Percentiles rank a stretch among this genome's conserved stretches.
Conservation (phyloP, 2,888 invertebrate species). For the Oligia fasciuncula region DNA sequence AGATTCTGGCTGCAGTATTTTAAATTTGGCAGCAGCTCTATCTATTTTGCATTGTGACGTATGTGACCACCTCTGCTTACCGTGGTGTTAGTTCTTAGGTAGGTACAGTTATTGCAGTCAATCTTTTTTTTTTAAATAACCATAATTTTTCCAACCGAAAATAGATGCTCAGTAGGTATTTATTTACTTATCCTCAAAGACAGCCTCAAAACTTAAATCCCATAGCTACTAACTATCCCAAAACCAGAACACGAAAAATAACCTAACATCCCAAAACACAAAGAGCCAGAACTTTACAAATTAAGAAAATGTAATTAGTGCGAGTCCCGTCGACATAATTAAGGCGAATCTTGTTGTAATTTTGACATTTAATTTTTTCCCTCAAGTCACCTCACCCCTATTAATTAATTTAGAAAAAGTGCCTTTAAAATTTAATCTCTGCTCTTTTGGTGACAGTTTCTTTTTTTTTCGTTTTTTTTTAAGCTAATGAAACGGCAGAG, state of each 20-base stretch:
- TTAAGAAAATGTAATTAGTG: conserved; percentile 90
- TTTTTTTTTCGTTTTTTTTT: conserved; percentile 71
- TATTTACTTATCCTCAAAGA: no score
- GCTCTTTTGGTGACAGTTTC: conserved; percentile 84
- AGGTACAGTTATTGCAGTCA: not conserved
- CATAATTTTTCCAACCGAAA: not conserved
- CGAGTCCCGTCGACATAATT: conserved; percentile 84
- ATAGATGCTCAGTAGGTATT: not conserved
- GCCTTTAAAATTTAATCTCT: conserved; percentile 88
- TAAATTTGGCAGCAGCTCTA: not conserved
- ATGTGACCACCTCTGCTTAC: not conserved
- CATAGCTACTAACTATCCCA: not conserved
- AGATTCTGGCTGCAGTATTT: not conserved
- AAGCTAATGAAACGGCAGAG: conserved; percentile 86
- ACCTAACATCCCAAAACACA: conserved; percentile 48
- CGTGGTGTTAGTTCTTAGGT: no score
- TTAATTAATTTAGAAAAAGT: conserved; percentile 88
- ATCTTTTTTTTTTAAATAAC: no score
- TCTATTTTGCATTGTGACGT: not conserved
- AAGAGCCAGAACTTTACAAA: conserved; percentile 83
- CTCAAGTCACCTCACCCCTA: conserved; percentile 80
- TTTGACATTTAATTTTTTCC: conserved; percentile 89
- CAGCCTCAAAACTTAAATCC: not conserved
- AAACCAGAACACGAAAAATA: conserved; percentile 40
- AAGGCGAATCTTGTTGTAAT: conserved; percentile 89